Evolutionary conservation across 2,797 vertebrate species (phyloP).

Genomic region (Ceyx erithaca): DNA sequence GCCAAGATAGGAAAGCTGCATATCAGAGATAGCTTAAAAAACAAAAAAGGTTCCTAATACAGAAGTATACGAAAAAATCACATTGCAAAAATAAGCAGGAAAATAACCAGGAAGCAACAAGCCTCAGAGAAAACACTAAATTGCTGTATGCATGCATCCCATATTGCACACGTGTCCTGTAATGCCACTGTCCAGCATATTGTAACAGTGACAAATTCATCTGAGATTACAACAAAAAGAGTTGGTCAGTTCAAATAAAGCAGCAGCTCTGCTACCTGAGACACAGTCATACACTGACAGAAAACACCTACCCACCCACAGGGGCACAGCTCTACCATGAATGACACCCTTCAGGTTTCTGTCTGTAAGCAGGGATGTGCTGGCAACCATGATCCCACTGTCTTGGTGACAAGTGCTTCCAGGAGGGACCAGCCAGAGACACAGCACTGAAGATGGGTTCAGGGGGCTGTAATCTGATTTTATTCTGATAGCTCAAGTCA

Average conservation of each 20-base stretch:
- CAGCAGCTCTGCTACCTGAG: not conserved
- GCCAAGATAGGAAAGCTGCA: constrained; percentile 80
- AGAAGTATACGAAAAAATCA: constrained; percentile 70
- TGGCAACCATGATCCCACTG: not conserved
- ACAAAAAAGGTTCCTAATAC: constrained; percentile 67
- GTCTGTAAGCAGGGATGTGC: fast-evolving
- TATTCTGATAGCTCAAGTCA: not conserved
- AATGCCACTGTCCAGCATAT: not conserved
- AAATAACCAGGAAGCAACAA: constrained; percentile 57
- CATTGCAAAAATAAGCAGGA: constrained; percentile 43
- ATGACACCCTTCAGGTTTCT: fast-evolving
- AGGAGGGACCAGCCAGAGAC: not conserved
- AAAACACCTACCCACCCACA: not conserved
- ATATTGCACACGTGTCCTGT: not conserved
- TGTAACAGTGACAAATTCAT: not conserved
- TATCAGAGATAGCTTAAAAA: constrained; percentile 80
- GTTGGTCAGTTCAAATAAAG: not conserved
- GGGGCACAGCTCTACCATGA: not conserved
- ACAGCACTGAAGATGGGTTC: not conserved
- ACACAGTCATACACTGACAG: fast-evolving
- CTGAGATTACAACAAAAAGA: not conserved
- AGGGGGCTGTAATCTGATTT: not conserved
- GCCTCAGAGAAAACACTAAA: constrained; percentile 24
- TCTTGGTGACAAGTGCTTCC: not conserved
- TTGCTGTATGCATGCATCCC: not conserved